Percentiles rank a stretch among this genome's conserved stretches.
Conservation (phyloP, 1,140 invertebrate species). For the Saccostrea cuccullata region DNA sequence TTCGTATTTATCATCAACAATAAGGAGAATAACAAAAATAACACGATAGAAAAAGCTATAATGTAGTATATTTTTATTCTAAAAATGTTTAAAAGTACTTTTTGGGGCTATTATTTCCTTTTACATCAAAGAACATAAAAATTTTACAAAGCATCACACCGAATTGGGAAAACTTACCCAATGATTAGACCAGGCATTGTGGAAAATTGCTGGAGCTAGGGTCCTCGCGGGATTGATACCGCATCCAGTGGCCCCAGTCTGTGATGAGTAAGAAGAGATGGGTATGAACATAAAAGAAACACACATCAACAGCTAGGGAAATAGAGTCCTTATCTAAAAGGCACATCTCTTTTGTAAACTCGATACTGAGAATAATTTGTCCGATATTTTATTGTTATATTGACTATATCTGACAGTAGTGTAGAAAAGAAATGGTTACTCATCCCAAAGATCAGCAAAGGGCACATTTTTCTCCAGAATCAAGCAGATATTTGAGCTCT, state of each 20-base stretch:
- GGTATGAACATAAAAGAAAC: neutral
- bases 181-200: conserved; percentile 83
- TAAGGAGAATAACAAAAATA: no score
- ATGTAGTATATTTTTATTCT: no score
- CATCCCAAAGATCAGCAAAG: conserved; percentile 1
- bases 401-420: neutral
- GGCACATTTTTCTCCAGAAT: neutral
- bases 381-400: neutral
- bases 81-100: no score
- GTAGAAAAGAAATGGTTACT: neutral
- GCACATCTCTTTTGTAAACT: neutral
- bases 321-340: neutral
- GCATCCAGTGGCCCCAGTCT: conserved; percentile 65
- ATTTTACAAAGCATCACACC: no score
- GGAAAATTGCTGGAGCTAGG: conserved; percentile 79
- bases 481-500: neutral
- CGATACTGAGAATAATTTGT: neutral
- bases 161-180: conserved; percentile 83
- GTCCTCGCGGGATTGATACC: conserved; percentile 69
- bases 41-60: no score
- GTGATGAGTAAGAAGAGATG: conserved; percentile 37
- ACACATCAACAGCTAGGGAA: neutral
- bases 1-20: no score
- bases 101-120: no score
- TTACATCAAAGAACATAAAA: no score